Evolutionary conservation across 2,888 invertebrate genomes (phyloP), one percentile per base, ranked within the genome.

Genomic region (Troides aeacus): DNA sequence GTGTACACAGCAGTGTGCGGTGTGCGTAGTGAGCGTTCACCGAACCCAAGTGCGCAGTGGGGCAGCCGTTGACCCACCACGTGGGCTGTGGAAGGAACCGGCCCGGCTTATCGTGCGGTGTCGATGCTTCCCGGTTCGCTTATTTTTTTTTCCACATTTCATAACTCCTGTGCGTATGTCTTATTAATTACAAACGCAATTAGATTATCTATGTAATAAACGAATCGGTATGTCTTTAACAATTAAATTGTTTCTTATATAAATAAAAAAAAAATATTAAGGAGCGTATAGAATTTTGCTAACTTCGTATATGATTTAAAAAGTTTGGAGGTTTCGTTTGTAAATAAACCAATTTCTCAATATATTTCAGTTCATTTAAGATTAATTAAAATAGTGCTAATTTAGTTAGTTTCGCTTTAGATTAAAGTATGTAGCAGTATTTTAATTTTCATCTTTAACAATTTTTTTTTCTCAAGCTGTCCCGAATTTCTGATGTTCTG

Each of bases 11-110:
- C 10, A 39, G 39, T 10, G 39, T 46, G 61, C 71, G 69, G 74
- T 75, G 75, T 75, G 80, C 72, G 78, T 74, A 69, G 67, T 62
- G 71, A 69, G 70, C 82, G 89, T 87, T 87, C 86, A 86, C 74
- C 85, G 89, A 90, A 86, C 90, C 81, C 83, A 71, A 74, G 74
- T 78, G 84, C 86, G 85, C 90, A 92, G 88, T 92, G 88, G 90
- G 89, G 85, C 91, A 92, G 87, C 50, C 91, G 84, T 89, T 91
- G 91, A 70, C 70, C 70, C 79, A 86, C 89, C 91, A 92, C 91
- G 90, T 91, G 91, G 90, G 88, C 76, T 76, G 82, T 76, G 76
- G 65, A 66, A 74, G 81, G 79, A 81, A 80, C 81, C 77, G 77
- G 75, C 77, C 72, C 76, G 79, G 77, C 81, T 86, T 86, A 86